phyloP scores from a whole-genome alignment of 2,113 vertebrate species.

The Dasyornis broadbenti region DNA sequence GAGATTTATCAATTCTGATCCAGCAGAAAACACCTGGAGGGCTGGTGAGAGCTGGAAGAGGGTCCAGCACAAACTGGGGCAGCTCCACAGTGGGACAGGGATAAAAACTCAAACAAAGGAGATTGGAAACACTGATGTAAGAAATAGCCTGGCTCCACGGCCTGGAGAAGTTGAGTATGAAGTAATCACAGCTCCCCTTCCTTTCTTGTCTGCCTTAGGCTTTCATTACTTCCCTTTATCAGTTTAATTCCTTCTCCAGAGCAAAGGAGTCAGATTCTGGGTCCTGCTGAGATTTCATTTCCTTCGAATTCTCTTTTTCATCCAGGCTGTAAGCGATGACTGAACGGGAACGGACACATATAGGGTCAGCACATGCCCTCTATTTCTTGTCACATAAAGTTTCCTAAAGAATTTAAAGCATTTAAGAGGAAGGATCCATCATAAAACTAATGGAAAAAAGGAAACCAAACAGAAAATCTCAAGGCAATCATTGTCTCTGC shows the following conservation, averaged over 20 bases:
- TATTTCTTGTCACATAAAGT: not conserved
- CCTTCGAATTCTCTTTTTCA: not conserved
- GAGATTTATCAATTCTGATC: not conserved
- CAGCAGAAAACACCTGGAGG: not conserved
- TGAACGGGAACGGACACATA: accelerated
- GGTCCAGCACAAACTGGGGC: not conserved
- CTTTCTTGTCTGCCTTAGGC: not conserved
- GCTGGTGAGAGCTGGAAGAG: not conserved
- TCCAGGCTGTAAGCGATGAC: not conserved
- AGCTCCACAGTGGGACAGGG: not conserved
- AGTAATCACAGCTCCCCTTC: not conserved
- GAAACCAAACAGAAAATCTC: not conserved
- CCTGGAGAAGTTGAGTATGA: not conserved
- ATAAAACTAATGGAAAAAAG: not conserved
- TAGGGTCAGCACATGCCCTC: not conserved
- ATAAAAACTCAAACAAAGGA: not conserved
- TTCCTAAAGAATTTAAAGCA: not conserved
- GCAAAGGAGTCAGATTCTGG: not conserved
- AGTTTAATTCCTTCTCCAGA: not conserved
- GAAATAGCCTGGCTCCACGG: not conserved
- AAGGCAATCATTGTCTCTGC: not conserved
- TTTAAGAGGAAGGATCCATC: not conserved
- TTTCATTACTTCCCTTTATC: not conserved
- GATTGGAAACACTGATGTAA: not conserved
- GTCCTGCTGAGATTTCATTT: not conserved